phyloP scores from a whole-genome alignment of 2,888 invertebrate genomes.

The Chaetogeoica ovagalla region DNA sequence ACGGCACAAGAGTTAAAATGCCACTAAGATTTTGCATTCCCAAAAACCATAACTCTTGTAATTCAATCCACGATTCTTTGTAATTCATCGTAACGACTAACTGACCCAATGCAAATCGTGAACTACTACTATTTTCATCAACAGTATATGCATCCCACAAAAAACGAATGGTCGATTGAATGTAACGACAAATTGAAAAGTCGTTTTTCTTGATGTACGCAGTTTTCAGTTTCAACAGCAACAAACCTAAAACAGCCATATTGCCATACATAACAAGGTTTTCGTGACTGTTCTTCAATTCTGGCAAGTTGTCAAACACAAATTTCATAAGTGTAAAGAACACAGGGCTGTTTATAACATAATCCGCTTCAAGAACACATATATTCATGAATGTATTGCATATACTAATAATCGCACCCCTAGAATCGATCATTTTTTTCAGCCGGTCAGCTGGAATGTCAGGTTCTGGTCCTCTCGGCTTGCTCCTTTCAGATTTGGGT shows the following conservation, averaged over 20 bases:
- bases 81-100: conserved; percentile 83
- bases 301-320: conserved; percentile 81
- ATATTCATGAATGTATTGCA: conserved; percentile 93
- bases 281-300: conserved; percentile 79
- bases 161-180: conserved; percentile 85
- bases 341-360: conserved; percentile 75
- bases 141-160: conserved; percentile 91
- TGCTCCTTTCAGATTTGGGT: conserved; percentile 77
- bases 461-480: conserved; percentile 74
- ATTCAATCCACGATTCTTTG: conserved; percentile 85
- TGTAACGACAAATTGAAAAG: conserved; percentile 84
- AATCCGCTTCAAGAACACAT: conserved; percentile 81
- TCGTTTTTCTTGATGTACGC: conserved; percentile 84
- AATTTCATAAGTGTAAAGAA: conserved; percentile 83
- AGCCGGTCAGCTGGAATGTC: conserved; percentile 73
- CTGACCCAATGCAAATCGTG: conserved; percentile 29
- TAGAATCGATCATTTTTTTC: conserved; percentile 82
- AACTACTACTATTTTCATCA: conserved; percentile 78
- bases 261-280: conserved; percentile 85
- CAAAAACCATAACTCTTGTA: conserved; percentile 89
- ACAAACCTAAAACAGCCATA: conserved; percentile 77
- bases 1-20: conserved; percentile 77
- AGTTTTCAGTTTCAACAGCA: conserved; percentile 81
- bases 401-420: conserved; percentile 81
- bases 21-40: conserved; percentile 91